These are phyloP conservation scores for Mythimna vitellina DNA, from an alignment of 2,888 invertebrate genomes.

Conservation along the genomic window DNA sequence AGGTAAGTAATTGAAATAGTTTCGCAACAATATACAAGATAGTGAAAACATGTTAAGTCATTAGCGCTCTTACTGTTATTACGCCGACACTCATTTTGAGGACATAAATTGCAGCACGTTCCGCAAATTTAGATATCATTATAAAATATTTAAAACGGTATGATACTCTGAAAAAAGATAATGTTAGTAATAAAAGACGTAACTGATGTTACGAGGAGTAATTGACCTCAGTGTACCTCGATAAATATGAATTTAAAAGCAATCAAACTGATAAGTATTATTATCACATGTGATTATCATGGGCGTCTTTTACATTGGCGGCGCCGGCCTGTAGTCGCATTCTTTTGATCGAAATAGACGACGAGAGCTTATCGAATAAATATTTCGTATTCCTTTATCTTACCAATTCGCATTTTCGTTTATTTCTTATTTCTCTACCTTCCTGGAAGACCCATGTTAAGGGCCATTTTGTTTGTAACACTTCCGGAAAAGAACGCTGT, in stretches of 20 bases:
- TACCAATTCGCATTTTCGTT: neutral
- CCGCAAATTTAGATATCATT: conserved; percentile 66
- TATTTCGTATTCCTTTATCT: neutral
- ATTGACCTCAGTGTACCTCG: conserved; percentile 62
- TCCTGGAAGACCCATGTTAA: neutral
- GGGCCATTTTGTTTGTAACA: neutral
- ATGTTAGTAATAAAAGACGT: conserved; percentile 71
- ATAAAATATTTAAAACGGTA: conserved; percentile 73
- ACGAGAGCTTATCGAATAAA: neutral
- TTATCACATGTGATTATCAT: conserved; percentile 33
- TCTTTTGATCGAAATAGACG: conserved; percentile 3
- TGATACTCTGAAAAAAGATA: conserved; percentile 69
- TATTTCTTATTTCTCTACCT: neutral
- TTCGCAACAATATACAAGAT: conserved; percentile 42
- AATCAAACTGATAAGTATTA: conserved; percentile 52
- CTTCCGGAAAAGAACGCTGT: neutral
- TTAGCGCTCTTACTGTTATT: conserved; percentile 68
- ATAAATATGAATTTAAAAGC: conserved; percentile 61
- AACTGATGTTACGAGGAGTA: conserved; percentile 67
- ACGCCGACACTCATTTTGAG: conserved; percentile 48
- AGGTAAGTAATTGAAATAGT: conserved; percentile 52
- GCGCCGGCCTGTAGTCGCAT: conserved; percentile 20
- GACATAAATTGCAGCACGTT: conserved; percentile 68
- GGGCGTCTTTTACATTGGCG: conserved; percentile 32
- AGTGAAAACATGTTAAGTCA: conserved; percentile 61